A percentile compares a stretch with the other conserved stretches of the same genome.
Evolutionary conservation across 2,797 vertebrate species (phyloP).

Genomic region (Erpetoichthys calabaricus): DNA sequence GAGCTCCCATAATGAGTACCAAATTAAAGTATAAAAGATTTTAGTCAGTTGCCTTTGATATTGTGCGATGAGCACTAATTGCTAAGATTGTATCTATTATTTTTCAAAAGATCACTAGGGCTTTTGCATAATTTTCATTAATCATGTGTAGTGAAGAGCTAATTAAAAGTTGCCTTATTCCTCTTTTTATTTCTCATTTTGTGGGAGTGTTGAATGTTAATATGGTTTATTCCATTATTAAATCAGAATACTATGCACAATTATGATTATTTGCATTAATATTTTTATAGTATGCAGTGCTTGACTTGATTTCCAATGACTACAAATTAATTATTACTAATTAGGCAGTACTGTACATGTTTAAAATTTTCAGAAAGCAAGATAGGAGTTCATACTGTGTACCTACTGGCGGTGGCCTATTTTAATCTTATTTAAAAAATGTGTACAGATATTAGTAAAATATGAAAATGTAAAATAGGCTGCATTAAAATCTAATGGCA

Average conservation of each 20-base stretch:
- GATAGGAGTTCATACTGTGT: no score
- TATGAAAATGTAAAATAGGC: no score
- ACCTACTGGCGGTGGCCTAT: no score
- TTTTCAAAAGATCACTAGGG: conserved; percentile 53
- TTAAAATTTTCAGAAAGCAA: no score
- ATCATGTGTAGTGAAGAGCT: conserved; percentile 54
- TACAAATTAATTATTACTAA: conserved; percentile 17
- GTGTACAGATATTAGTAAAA: no score
- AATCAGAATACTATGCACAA: conserved; percentile 22
- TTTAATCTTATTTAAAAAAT: no score
- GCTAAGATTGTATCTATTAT: conserved; percentile 52
- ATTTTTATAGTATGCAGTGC: neutral
- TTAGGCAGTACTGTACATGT: conserved; percentile 17
- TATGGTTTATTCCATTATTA: conserved; percentile 30
- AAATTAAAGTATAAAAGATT: conserved; percentile 53
- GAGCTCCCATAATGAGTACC: conserved; percentile 49
- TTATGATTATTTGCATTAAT: conserved; percentile 17
- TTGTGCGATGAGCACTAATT: conserved; percentile 57
- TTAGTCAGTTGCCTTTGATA: conserved; percentile 43
- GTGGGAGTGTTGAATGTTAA: conserved; percentile 28
- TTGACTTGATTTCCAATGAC: neutral
- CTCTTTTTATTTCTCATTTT: conserved; percentile 32
- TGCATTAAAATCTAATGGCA: no score
- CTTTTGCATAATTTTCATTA: conserved; percentile 57
- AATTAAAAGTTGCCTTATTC: conserved; percentile 58